Percentiles rank a stretch among this genome's conserved stretches.
phyloP scores from a whole-genome alignment of 2,888 invertebrate genomes.

The Mimachlamys varia region DNA sequence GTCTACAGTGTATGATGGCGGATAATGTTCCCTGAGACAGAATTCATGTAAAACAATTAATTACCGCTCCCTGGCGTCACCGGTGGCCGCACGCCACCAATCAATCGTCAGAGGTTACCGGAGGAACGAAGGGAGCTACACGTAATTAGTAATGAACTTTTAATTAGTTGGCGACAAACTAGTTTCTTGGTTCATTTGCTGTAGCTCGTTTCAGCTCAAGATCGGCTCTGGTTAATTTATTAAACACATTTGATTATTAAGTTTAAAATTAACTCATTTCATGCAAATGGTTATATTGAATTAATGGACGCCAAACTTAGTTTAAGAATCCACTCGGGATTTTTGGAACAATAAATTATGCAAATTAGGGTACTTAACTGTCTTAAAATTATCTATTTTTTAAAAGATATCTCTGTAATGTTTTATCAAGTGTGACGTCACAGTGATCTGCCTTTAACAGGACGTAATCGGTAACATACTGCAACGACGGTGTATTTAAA shows the following conservation, averaged over 20 bases:
- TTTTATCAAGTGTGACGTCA: too few relatives aligned
- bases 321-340: too few relatives aligned
- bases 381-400: too few relatives aligned
- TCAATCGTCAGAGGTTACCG: neutral
- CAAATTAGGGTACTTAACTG: too few relatives aligned
- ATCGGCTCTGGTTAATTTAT: neutral
- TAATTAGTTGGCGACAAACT: neutral
- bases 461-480: too few relatives aligned
- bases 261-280: too few relatives aligned
- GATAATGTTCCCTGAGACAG: neutral
- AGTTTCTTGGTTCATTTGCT: neutral
- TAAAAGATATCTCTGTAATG: too few relatives aligned
- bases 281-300: too few relatives aligned
- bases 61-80: slow-evolving; percentile 11
- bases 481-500: too few relatives aligned
- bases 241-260: neutral
- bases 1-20: neutral
- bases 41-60: neutral
- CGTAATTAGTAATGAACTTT: neutral
- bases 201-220: neutral
- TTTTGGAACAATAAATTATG: too few relatives aligned
- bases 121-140: neutral
- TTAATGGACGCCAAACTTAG: too few relatives aligned
- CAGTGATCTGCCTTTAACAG: too few relatives aligned
- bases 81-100: neutral